Evolutionary conservation across 2,797 vertebrate species (phyloP).

Genomic region (Poliocrania exsul): DNA sequence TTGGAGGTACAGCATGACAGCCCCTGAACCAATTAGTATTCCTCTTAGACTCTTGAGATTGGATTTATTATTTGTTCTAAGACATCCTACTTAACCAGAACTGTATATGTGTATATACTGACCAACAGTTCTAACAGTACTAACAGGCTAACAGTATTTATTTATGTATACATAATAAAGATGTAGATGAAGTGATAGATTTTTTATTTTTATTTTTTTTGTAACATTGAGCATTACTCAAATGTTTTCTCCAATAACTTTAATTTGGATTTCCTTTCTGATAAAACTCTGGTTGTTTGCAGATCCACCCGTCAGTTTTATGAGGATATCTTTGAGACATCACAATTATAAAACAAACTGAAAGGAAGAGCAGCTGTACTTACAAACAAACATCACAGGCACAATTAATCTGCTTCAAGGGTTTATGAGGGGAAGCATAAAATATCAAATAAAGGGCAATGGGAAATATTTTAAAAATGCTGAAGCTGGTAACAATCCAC

Average conservation of each 20-base stretch:
- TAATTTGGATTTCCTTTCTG: constrained; percentile 68
- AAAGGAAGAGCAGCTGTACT: constrained; percentile 82
- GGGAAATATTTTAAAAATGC: constrained; percentile 82
- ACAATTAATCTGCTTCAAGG: constrained; percentile 82
- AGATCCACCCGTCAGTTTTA: constrained; percentile 71
- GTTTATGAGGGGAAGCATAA: constrained; percentile 86
- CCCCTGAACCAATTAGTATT: constrained; percentile 14
- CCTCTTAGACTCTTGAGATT: background rate
- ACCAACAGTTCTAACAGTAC: too few species aligned
- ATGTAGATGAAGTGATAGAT: background rate
- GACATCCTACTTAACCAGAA: background rate
- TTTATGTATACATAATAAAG: background rate
- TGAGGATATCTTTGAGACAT: constrained; percentile 75
- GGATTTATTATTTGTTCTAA: constrained; percentile 24
- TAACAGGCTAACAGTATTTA: background rate
- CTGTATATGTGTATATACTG: background rate
- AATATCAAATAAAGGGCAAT: constrained; percentile 87
- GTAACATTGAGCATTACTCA: constrained; percentile 13
- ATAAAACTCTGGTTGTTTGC: constrained; percentile 66
- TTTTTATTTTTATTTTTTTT: background rate
- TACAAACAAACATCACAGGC: constrained; percentile 81
- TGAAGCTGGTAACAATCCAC: constrained; percentile 72
- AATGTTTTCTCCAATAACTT: background rate
- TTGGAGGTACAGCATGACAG: constrained; percentile 24
- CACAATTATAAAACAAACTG: constrained; percentile 77